These are phyloP conservation scores for Branchinecta lindahli DNA, from an alignment of 1,140 invertebrate species.

Conservation along the genomic window DNA sequence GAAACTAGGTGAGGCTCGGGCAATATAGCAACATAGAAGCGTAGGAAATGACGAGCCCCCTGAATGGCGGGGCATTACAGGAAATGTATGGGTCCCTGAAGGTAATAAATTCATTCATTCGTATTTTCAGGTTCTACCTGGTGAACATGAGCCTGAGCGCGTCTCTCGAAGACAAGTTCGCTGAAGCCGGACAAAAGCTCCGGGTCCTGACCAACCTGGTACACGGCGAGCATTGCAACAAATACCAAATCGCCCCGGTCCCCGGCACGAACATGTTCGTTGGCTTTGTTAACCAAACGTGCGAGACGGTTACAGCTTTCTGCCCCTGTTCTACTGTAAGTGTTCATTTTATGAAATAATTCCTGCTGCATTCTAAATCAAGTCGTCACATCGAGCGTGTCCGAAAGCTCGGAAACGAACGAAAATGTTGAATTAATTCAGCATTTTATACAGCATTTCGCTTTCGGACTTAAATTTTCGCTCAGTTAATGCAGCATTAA, in stretches of 20 bases:
- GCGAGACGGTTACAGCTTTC: conserved; percentile 59
- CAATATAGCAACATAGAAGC: too few species aligned
- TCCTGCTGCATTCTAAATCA: neutral
- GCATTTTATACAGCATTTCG: too few species aligned
- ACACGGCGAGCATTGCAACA: conserved; percentile 74
- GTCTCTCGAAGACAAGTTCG: conserved; percentile 25
- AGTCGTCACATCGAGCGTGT: too few species aligned
- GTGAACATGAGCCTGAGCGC: conserved; percentile 58
- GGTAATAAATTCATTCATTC: too few species aligned
- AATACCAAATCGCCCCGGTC: conserved; percentile 65
- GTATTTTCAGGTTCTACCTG: conserved; percentile 38
- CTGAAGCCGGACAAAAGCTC: neutral
- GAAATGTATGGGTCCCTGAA: too few species aligned
- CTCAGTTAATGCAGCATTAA: too few species aligned
- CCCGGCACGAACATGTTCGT: conserved; percentile 72
- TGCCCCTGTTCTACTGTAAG: conserved; percentile 78
- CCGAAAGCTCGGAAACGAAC: too few species aligned
- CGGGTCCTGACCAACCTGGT: conserved; percentile 59
- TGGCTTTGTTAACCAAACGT: conserved; percentile 70
- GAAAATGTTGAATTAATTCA: too few species aligned
- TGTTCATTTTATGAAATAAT: conserved; percentile 15
- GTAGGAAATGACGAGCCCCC: too few species aligned
- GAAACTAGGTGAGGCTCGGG: too few species aligned
- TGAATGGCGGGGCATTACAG: too few species aligned
- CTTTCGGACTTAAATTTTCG: too few species aligned